Percentiles rank a stretch among this genome's conserved stretches.
Conservation (phyloP, 2,888 invertebrate species). For the Tenthredo livida region DNA sequence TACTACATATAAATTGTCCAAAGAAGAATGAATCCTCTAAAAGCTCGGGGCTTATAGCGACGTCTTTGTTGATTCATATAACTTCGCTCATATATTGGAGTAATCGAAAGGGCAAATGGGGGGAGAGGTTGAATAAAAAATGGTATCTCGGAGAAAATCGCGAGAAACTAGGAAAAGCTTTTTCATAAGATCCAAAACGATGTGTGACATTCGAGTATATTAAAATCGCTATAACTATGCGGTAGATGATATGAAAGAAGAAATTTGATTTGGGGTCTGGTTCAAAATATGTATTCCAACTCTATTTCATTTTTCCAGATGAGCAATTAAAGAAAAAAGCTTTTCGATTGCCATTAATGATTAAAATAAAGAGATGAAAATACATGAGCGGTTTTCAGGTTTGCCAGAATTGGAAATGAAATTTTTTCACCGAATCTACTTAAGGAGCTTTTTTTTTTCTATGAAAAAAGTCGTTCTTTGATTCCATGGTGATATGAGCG, state of each 20-base stretch:
- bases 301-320: neutral
- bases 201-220: neutral
- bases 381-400: neutral
- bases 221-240: too few species aligned
- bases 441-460: neutral
- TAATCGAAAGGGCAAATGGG: neutral
- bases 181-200: neutral
- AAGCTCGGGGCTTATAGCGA: neutral
- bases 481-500: neutral
- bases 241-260: too few species aligned
- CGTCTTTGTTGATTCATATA: neutral
- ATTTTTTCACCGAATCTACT: neutral
- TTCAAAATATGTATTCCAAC: too few species aligned
- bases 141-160: neutral
- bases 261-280: too few species aligned
- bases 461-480: neutral
- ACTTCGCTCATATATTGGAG: neutral
- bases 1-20: slow-evolving; percentile 1
- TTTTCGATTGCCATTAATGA: neutral
- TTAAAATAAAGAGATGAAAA: neutral
- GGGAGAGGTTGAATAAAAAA: neutral
- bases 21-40: slow-evolving; percentile 33
- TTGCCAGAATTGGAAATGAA: too few species aligned
- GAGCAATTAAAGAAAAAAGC: neutral
- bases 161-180: neutral